These are phyloP conservation scores for Noctua fimbriata DNA, from an alignment of 2,888 invertebrate species.

Conservation along the genomic window DNA sequence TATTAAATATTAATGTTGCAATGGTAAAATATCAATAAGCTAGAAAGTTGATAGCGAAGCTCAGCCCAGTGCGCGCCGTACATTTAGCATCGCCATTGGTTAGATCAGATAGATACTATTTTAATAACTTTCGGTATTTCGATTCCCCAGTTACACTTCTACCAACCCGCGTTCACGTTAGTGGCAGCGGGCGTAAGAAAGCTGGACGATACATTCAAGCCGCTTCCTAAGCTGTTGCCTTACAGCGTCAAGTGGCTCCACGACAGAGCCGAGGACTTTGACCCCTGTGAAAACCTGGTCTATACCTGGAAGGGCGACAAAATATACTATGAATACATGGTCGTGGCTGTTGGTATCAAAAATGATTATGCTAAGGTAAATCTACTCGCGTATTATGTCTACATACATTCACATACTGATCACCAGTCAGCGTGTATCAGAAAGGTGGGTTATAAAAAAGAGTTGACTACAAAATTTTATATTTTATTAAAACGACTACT, in stretches of 20 bases:
- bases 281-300: conserved; percentile 93
- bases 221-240: conserved; percentile 93
- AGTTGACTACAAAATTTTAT: no score
- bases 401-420: no score
- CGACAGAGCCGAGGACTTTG: conserved; percentile 93
- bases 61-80: neutral
- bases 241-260: conserved; percentile 94
- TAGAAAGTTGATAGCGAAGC: neutral
- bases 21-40: neutral
- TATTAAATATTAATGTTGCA: neutral
- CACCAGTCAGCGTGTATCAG: no score
- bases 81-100: neutral
- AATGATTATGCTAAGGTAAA: conserved; percentile 94
- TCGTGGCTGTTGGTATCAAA: conserved; percentile 96
- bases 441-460: no score
- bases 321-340: conserved; percentile 95
- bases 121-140: neutral
- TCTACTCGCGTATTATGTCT: neutral
- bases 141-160: conserved; percentile 93
- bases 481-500: neutral
- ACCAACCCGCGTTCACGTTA: conserved; percentile 98
- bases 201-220: conserved; percentile 91
- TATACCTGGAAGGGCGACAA: conserved; percentile 92
- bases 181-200: conserved; percentile 96
- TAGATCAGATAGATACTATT: neutral